Evolutionary conservation across 53 echinoderm and acorn worm genomes (phyloP), one percentile per base, ranked within the genome.

Genomic region (Temnopleurus reevesii): DNA sequence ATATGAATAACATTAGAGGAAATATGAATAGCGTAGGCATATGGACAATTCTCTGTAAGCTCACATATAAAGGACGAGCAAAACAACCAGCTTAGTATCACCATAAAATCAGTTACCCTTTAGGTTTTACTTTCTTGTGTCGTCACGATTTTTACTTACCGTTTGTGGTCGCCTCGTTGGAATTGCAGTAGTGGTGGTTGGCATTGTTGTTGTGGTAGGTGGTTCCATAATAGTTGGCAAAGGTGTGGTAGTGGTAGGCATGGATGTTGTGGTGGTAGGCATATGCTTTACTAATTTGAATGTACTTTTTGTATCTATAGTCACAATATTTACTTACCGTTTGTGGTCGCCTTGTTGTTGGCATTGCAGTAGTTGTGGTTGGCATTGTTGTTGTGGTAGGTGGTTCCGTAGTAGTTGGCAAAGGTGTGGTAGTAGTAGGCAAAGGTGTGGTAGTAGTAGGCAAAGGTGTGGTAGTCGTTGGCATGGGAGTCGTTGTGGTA

Each of bases 321-420:
- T n/a, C n/a, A n/a, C n/a, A n/a, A n/a, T n/a, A n/a, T n/a, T 76
- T n/a, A 0, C 85, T 59, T 60, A 85, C 85, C 46, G 61, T 45
- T 45, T 12, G 25, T 19, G n/a, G 43, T 43, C 44, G 85, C 38
- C n/a, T n/a, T n/a, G n/a, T n/a, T n/a, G n/a, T n/a, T n/a, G n/a
- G n/a, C n/a, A n/a, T n/a, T n/a, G 30, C 41, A 36, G 84, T 84
- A 36, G 59, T 84, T 15, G 81, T 53, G 34, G 84, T 53, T 18
- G 53, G 81, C 47, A 33, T 54, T 13, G 51, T 24, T 45, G 45
- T 77, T 36, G 77, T 65, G 18, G 65, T 76, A 45, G 80, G 46
- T 27, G 12, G 18, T 63, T 60, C 29, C 33, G 60, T 64, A 63
- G 46, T 46, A 13, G 57, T 56, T 53, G 86, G 86, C 63, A 46